These are phyloP conservation scores for Lasioglossum albipes DNA, from an alignment of 1,140 invertebrate species.

Conservation along the genomic window DNA sequence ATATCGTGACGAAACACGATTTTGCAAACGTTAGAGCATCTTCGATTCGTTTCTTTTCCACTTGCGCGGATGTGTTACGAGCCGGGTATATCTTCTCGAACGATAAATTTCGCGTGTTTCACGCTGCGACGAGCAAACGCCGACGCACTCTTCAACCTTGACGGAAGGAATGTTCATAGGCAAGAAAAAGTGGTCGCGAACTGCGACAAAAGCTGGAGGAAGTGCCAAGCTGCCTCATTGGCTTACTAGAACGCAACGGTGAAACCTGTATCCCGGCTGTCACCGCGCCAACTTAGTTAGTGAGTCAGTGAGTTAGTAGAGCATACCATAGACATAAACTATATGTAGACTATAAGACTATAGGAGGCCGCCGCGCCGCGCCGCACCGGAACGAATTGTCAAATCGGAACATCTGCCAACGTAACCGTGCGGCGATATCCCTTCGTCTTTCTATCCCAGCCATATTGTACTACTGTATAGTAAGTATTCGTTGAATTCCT, in stretches of 20 bases:
- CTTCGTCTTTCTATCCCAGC: background rate
- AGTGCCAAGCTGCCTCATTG: conserved; percentile 19
- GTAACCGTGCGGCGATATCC: background rate
- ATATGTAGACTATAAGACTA: background rate
- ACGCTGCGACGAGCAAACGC: background rate
- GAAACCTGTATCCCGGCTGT: conserved; percentile 35
- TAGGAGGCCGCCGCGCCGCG: too few relatives aligned
- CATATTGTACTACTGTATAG: too few relatives aligned
- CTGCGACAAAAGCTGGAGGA: conserved; percentile 23
- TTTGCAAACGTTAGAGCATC: background rate
- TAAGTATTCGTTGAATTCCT: too few relatives aligned
- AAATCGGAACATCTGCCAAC: conserved; percentile 8
- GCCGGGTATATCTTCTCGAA: too few relatives aligned
- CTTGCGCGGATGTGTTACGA: background rate
- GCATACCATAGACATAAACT: conserved; percentile 11
- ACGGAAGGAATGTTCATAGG: background rate
- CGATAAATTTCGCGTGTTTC: background rate
- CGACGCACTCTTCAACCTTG: background rate
- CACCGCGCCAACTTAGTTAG: conserved; percentile 41
- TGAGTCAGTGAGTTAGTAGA: conserved; percentile 58
- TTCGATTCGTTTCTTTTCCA: too few relatives aligned
- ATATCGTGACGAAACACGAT: background rate
- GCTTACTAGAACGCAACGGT: conserved; percentile 2
- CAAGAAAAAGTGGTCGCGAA: background rate
- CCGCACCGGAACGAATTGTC: conserved; percentile 18